A percentile compares a stretch with the other conserved stretches of the same genome.
Evolutionary conservation across 2,797 vertebrate genomes (phyloP).

Genomic region (Bradypodion pumilum): DNA sequence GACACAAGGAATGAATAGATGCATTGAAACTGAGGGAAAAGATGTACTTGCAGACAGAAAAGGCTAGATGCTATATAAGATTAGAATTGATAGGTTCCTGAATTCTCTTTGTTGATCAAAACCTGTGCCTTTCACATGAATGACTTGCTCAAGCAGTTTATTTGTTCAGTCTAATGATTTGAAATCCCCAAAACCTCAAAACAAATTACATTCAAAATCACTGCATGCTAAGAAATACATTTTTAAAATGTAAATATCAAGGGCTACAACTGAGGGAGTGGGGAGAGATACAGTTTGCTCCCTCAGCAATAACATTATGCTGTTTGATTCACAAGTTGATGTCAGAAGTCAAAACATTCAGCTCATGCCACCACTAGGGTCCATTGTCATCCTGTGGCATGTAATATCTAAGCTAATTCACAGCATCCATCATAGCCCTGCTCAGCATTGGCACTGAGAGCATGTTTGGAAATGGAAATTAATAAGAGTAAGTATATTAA

Average conservation of each 20-base stretch:
- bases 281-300: too few relatives aligned
- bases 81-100: constrained; percentile 18
- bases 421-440: background rate
- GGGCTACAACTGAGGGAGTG: background rate
- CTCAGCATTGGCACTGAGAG: too few relatives aligned
- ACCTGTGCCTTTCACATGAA: background rate
- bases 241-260: background rate
- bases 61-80: background rate
- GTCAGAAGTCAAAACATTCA: too few relatives aligned
- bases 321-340: background rate
- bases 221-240: background rate
- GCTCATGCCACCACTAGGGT: background rate
- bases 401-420: background rate
- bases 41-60: background rate
- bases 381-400: background rate
- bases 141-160: background rate
- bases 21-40: constrained; percentile 15
- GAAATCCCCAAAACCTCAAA: background rate
- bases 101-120: constrained; percentile 16
- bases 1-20: background rate
- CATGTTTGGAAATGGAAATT: background rate
- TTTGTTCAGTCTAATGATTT: background rate
- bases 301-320: too few relatives aligned
- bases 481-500: background rate
- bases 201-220: background rate